Evolutionary conservation across 2,113 vertebrate genomes (phyloP), one percentile per base, ranked within the genome.

Genomic region (Chrysochloris asiatica): DNA sequence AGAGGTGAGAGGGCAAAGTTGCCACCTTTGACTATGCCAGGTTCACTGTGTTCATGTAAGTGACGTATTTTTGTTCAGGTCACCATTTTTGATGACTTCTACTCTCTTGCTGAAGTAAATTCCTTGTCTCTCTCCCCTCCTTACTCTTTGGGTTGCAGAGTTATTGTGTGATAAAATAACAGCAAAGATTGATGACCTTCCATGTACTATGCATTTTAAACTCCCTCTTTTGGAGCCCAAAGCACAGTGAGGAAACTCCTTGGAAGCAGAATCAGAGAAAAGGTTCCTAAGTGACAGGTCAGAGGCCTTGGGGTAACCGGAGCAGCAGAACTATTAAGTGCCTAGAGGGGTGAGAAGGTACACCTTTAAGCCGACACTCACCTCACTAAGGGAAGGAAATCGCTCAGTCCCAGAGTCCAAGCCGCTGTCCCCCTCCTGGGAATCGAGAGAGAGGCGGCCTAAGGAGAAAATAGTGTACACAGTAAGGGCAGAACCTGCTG

Each of bases 391-490:
- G 0, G 97, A 97, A 2, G 97, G 95, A 67, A 98, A 96, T 30
- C 97, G 96, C n/a, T 98, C 98, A 0, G 97, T 96, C 30, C 98
- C 97, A 0, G 95, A 97, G 21, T 98, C 98, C 95, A 98, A 86
- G 6, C 97, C 98, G 0, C 97, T 84, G 94, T 99, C 99, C 16
- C 98, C 98, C 10, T 99, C 99, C 79, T 98, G 98, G 0, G 98
- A 98, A 87, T 99, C 98, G 92, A 98, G 8, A 0, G 98, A 98
- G 3, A 98, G 96, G 7, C 96, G 97, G 9, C 98, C 99, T 99
- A 97, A 30, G 38, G 85, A 92, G 24, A 79, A 85, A 65, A 52
- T 4, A 80, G 61, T 22, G 43, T 13, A 54, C 28, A 56, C 0
- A 3, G 72, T 65, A 16, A 77, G 83, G 77, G 38, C 11, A 17